phyloP scores from a whole-genome alignment of 23 tunicate species.

The Oikopleura dioica region DNA sequence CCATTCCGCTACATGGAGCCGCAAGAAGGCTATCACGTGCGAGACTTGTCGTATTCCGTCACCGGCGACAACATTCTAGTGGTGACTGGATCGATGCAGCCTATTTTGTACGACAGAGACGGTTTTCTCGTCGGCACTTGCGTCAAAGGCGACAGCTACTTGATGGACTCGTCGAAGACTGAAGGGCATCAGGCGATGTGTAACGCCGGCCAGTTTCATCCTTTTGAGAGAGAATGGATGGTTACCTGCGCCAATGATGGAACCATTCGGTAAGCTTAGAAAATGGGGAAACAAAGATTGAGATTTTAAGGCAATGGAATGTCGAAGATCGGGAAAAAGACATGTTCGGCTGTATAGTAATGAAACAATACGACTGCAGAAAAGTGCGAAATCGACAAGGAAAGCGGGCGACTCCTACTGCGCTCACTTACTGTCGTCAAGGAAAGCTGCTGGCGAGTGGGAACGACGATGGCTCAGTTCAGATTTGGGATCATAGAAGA shows the following conservation, averaged over 20 bases:
- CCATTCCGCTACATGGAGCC: slow-evolving; percentile 62
- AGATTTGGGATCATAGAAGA: slow-evolving; percentile 56
- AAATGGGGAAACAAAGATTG: no score
- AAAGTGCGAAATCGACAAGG: neutral
- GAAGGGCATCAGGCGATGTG: slow-evolving; percentile 10
- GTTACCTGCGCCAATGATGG: neutral
- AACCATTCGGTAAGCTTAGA: no score
- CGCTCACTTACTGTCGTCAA: slow-evolving; percentile 50
- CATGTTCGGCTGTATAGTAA: neutral
- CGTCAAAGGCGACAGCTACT: slow-evolving; percentile 80
- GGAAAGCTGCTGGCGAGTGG: slow-evolving; percentile 55
- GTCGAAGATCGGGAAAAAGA: neutral
- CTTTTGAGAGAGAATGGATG: neutral
- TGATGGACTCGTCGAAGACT: slow-evolving; percentile 66
- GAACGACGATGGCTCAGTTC: slow-evolving; percentile 57
- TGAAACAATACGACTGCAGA: neutral
- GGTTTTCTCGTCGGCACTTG: slow-evolving; percentile 66
- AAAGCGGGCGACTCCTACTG: slow-evolving; percentile 36
- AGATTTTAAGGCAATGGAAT: neutral
- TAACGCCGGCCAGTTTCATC: neutral
- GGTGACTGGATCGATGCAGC: slow-evolving; percentile 55
- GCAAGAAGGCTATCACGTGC: slow-evolving; percentile 76
- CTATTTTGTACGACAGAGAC: slow-evolving; percentile 71
- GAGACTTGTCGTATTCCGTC: slow-evolving; percentile 34
- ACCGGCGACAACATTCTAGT: slow-evolving; percentile 77